Evolutionary conservation across 2,797 vertebrate species (phyloP).

Genomic region (Anguilla pacifica): DNA sequence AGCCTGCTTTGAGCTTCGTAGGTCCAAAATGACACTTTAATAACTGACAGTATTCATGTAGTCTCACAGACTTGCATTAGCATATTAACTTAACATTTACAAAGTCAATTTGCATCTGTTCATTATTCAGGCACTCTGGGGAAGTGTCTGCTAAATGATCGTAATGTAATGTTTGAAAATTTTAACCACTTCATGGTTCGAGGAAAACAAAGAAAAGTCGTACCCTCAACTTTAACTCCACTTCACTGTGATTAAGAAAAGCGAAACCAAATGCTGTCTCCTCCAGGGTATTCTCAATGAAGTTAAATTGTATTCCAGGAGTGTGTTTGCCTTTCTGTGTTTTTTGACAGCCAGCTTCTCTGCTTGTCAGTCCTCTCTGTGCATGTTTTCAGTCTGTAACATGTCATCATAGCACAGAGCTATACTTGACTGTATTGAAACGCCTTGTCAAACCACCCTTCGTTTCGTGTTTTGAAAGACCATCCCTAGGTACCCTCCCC

Average conservation of each 20-base stretch:
- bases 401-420: not conserved
- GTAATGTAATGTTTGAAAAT: not conserved
- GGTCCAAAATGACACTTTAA: too few relatives aligned
- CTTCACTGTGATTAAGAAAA: not conserved
- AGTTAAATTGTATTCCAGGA: not conserved
- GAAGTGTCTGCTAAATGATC: not conserved
- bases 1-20: not conserved
- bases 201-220: not conserved
- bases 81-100: too few relatives aligned
- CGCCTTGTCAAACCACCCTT: not conserved
- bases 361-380: not conserved
- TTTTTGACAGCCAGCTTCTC: not conserved
- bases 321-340: not conserved
- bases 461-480: not conserved
- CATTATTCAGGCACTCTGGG: not conserved
- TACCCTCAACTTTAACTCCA: not conserved
- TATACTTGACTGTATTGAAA: not conserved
- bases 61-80: too few relatives aligned
- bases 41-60: too few relatives aligned
- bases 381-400: not conserved
- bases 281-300: not conserved
- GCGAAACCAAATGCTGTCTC: not conserved
- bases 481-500: not conserved
- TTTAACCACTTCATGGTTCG: not conserved
- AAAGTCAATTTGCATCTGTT: too few relatives aligned